These are phyloP conservation scores for Semnopithecus entellus DNA, from an alignment of 2,113 vertebrate species.

Conservation along the genomic window DNA sequence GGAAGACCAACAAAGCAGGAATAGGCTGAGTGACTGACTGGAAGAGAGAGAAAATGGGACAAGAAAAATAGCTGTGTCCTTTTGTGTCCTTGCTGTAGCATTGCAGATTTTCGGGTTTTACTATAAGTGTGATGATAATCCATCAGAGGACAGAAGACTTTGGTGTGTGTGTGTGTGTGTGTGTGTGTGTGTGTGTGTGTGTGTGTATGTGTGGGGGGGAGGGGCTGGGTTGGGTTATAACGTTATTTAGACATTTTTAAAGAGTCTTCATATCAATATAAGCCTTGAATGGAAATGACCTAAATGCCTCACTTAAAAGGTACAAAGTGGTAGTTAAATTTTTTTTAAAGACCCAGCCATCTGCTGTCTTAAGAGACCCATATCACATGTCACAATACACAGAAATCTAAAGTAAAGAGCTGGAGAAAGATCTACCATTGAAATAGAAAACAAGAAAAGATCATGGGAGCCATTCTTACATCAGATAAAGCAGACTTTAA, in stretches of 20 bases:
- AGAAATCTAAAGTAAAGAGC: no score
- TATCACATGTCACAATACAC: no score
- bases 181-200: not conserved
- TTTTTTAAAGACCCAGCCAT: no score
- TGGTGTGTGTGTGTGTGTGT: not conserved
- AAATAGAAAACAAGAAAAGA: no score
- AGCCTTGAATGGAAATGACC: no score
- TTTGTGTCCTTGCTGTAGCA: not conserved
- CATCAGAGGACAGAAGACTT: not conserved
- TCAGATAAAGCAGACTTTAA: no score
- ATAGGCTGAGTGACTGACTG: not conserved
- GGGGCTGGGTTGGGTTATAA: not conserved
- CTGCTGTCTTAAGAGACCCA: no score
- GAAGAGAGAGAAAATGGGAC: not conserved
- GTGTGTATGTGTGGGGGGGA: not conserved
- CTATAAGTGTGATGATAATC: not conserved
- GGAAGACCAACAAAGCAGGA: not conserved
- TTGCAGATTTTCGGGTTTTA: not conserved
- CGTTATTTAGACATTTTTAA: not conserved
- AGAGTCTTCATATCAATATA: not conserved
- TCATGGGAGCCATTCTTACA: no score
- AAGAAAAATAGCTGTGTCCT: not conserved
- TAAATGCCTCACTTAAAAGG: no score
- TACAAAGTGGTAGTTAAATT: no score
- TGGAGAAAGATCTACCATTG: no score